These are phyloP conservation scores for Urechis unicinctus DNA, from an alignment of 2,888 invertebrate species.

Conservation along the genomic window DNA sequence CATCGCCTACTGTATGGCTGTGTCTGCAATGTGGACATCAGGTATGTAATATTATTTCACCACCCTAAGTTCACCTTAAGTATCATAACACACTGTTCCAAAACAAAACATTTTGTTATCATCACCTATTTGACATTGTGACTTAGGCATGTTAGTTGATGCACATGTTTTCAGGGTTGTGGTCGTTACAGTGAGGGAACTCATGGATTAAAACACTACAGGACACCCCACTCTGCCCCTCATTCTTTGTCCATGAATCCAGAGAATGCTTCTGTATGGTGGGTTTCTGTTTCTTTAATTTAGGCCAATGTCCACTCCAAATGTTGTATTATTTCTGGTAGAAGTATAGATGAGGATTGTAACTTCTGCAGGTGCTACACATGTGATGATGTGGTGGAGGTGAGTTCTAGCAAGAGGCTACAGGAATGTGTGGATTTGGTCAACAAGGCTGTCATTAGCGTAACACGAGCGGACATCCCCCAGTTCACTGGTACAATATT, in stretches of 20 bases:
- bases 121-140: not conserved
- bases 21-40: slow-evolving; percentile 47
- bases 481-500: too few relatives aligned
- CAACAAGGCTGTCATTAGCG: slow-evolving; percentile 40
- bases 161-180: slow-evolving; percentile 44
- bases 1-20: slow-evolving; percentile 31
- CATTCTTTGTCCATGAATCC: slow-evolving; percentile 43
- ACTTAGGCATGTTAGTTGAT: not conserved
- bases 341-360: not conserved
- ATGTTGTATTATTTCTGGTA: not conserved
- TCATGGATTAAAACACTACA: slow-evolving; percentile 45
- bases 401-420: slow-evolving; percentile 52
- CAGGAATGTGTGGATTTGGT: slow-evolving; percentile 70
- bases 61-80: not conserved
- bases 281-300: slow-evolving; percentile 7
- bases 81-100: not conserved
- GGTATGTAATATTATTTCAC: slow-evolving; percentile 20
- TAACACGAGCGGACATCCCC: not conserved
- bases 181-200: slow-evolving; percentile 39
- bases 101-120: not conserved
- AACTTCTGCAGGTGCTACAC: slow-evolving; percentile 40
- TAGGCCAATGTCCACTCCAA: not conserved
- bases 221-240: slow-evolving; percentile 38
- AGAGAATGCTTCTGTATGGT: slow-evolving; percentile 39
- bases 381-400: slow-evolving; percentile 43